Percentiles rank a stretch among this genome's conserved stretches.
Evolutionary conservation across 2,797 vertebrate genomes (phyloP).

Genomic region (Muscicapa striata): DNA sequence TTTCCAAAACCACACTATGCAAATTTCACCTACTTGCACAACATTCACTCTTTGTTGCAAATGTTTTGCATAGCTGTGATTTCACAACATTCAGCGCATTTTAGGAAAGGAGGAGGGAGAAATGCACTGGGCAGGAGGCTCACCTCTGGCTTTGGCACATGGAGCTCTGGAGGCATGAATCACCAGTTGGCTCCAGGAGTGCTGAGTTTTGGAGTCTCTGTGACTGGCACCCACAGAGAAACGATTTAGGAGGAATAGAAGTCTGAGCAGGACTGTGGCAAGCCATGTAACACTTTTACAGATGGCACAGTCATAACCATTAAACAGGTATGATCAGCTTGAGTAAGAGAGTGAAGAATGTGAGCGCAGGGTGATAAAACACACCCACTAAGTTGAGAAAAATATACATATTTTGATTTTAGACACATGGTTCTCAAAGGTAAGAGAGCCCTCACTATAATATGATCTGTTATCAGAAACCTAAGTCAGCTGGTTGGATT

Average conservation of each 20-base stretch:
- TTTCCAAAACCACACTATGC: neutral
- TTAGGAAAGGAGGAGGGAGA: neutral
- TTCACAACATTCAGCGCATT: rapidly evolving
- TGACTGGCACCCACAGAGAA: neutral
- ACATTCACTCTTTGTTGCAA: neutral
- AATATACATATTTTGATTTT: constrained; percentile 55
- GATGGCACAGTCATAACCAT: constrained; percentile 46
- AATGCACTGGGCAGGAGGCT: rapidly evolving
- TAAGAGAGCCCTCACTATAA: constrained; percentile 17
- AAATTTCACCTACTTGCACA: neutral
- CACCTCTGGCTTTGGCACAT: neutral
- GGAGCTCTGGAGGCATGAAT: constrained; percentile 41
- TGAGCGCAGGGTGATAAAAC: constrained; percentile 50
- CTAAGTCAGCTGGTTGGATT: constrained; percentile 68
- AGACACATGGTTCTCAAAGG: constrained; percentile 61
- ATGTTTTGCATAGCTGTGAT: neutral
- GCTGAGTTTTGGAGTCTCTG: constrained; percentile 20
- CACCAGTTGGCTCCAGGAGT: neutral
- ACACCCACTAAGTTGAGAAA: constrained; percentile 35
- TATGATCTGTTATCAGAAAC: constrained; percentile 74
- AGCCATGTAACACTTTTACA: constrained; percentile 25
- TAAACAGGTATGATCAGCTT: constrained; percentile 37
- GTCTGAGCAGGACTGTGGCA: neutral
- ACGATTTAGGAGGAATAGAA: neutral
- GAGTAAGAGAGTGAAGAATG: constrained; percentile 45